Percentiles rank a stretch among this genome's conserved stretches.
These are phyloP conservation scores for Sclerurus mexicanus DNA, from an alignment of 2,113 vertebrate species.

Conservation along the genomic window DNA sequence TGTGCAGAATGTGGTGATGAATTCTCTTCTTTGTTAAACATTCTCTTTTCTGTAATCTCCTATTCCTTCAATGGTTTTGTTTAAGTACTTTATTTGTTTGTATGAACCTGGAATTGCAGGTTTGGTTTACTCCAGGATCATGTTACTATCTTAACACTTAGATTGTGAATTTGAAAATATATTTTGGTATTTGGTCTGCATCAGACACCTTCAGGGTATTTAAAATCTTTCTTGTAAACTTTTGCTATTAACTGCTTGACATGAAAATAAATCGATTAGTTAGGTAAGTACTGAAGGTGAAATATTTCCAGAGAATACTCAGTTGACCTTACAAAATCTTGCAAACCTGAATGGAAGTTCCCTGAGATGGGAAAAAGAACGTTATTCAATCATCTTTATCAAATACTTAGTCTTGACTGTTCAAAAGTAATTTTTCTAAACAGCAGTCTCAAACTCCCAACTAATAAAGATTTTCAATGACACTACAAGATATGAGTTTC, in stretches of 20 bases:
- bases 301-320: neutral
- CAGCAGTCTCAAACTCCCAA: neutral
- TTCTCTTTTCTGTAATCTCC: neutral
- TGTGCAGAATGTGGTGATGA: neutral
- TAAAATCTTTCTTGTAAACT: neutral
- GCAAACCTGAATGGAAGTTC: neutral
- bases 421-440: neutral
- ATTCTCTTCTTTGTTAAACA: neutral
- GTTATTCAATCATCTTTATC: neutral
- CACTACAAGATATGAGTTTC: neutral
- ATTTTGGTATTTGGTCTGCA: neutral
- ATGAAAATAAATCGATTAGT: neutral
- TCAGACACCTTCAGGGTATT: neutral
- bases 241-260: neutral
- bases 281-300: neutral
- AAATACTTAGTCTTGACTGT: neutral
- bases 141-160: neutral
- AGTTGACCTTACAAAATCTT: neutral
- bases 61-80: neutral
- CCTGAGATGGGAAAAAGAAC: neutral
- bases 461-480: neutral
- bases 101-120: neutral
- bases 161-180: neutral
- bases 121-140: neutral
- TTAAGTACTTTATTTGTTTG: neutral